These are phyloP conservation scores for Ichneumon xanthorius DNA, from an alignment of 2,888 invertebrate genomes.

Conservation along the genomic window DNA sequence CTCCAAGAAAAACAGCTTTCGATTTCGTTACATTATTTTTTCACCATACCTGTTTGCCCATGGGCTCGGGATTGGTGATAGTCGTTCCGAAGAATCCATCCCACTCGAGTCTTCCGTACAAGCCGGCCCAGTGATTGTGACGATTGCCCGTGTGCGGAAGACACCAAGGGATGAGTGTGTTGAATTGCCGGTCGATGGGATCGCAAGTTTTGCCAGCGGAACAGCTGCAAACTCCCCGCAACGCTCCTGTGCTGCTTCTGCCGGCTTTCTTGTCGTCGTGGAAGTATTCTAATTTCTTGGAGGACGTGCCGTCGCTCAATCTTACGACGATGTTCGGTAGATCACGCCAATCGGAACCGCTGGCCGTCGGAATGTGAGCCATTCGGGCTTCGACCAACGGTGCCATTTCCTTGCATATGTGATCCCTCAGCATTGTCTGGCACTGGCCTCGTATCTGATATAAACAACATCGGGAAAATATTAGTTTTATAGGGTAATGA, in stretches of 20 bases:
- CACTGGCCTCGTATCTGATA: slow-evolving; percentile 87
- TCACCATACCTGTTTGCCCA: slow-evolving; percentile 91
- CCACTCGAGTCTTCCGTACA: slow-evolving; percentile 93
- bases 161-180: slow-evolving; percentile 95
- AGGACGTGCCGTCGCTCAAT: slow-evolving; percentile 89
- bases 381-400: slow-evolving; percentile 92
- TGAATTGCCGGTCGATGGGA: slow-evolving; percentile 90
- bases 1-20: too few species aligned
- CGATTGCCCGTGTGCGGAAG: slow-evolving; percentile 94
- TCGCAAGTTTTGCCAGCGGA: slow-evolving; percentile 89
- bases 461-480: slow-evolving; percentile 19
- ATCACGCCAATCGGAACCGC: slow-evolving; percentile 95
- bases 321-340: slow-evolving; percentile 91
- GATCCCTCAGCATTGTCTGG: slow-evolving; percentile 88
- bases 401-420: slow-evolving; percentile 94
- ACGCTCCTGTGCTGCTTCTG: slow-evolving; percentile 84
- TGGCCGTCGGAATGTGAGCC: slow-evolving; percentile 89
- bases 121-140: slow-evolving; percentile 94
- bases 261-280: slow-evolving; percentile 87
- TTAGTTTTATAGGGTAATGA: background rate
- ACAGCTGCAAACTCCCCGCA: slow-evolving; percentile 92
- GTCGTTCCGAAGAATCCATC: slow-evolving; percentile 95
- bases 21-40: background rate
- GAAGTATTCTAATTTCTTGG: slow-evolving; percentile 87
- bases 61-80: slow-evolving; percentile 94